These are phyloP conservation scores for Drosophila stalkeri DNA, from an alignment of 2,888 invertebrate species.

Conservation along the genomic window DNA sequence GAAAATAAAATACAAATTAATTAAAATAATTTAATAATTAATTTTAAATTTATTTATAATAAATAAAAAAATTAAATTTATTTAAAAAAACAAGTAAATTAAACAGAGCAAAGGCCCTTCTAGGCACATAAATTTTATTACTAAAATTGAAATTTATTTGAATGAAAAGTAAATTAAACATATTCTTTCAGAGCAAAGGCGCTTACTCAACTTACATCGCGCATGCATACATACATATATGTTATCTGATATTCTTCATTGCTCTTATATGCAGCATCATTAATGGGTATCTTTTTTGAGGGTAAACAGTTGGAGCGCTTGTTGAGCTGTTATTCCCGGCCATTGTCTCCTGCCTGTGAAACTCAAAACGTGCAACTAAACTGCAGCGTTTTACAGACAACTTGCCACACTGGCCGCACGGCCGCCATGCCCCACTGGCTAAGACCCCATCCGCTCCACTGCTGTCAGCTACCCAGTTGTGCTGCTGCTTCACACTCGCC, in stretches of 20 bases:
- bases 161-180: too few relatives aligned
- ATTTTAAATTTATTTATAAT: too few relatives aligned
- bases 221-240: background rate
- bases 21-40: background rate
- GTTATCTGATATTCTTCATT: background rate
- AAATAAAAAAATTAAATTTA: too few relatives aligned
- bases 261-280: background rate
- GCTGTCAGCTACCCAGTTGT: background rate
- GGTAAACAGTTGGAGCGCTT: background rate
- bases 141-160: too few relatives aligned
- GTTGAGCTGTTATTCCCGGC: conserved; percentile 11
- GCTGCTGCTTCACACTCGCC: conserved; percentile 24
- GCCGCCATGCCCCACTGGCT: conserved; percentile 11
- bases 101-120: too few relatives aligned
- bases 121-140: too few relatives aligned
- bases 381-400: conserved; percentile 59
- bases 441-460: background rate
- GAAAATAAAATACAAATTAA: background rate
- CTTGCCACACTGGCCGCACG: conserved; percentile 35
- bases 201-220: too few relatives aligned
- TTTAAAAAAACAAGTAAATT: too few relatives aligned
- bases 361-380: conserved; percentile 71
- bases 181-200: too few relatives aligned
- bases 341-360: conserved; percentile 44
- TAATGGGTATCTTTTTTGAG: conserved; percentile 5